phyloP scores from a whole-genome alignment of 37 sponge, comb jelly and placozoan genomes.

The Chondrosia reniformis region DNA sequence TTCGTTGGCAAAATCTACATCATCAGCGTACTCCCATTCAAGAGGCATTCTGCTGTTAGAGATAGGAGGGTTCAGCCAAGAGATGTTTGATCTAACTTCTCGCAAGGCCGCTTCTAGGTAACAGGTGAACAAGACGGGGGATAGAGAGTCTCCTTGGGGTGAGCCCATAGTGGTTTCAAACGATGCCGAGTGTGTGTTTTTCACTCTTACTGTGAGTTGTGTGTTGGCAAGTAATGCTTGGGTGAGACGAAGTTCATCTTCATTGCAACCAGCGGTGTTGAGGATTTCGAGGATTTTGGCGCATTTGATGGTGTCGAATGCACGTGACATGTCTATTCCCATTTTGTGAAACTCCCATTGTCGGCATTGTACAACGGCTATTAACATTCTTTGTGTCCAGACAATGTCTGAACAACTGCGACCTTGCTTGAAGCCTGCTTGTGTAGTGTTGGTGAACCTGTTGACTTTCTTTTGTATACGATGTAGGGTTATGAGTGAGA shows the following conservation, averaged over 20 bases:
- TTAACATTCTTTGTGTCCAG: slow-evolving; percentile 18
- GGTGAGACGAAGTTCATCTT: slow-evolving; percentile 11
- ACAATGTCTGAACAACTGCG: slow-evolving; percentile 1
- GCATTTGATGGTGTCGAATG: slow-evolving; percentile 2
- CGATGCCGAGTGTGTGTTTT: neutral
- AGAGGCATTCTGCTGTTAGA: slow-evolving; percentile 12
- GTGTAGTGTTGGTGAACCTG: neutral
- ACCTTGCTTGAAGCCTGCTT: slow-evolving; percentile 20
- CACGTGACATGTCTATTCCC: slow-evolving; percentile 15
- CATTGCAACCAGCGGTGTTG: neutral
- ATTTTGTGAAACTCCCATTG: slow-evolving; percentile 17
- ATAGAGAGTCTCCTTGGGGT: slow-evolving; percentile 12
- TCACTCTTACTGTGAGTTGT: slow-evolving; percentile 12
- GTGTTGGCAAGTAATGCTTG: slow-evolving; percentile 6
- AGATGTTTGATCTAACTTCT: slow-evolving; percentile 4
- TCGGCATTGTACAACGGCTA: slow-evolving; percentile 16
- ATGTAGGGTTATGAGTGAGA: slow-evolving; percentile 13
- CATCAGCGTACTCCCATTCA: slow-evolving; percentile 14
- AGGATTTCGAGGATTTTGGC: slow-evolving; percentile 7
- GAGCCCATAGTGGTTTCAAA: neutral
- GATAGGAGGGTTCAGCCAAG: slow-evolving; percentile 9
- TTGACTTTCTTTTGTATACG: slow-evolving; percentile 14
- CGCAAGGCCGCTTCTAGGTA: slow-evolving; percentile 18
- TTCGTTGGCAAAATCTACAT: slow-evolving; percentile 7
- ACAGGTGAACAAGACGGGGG: neutral